phyloP scores from a whole-genome alignment of 2,797 vertebrate genomes.

The Sciaenops ocellatus region DNA sequence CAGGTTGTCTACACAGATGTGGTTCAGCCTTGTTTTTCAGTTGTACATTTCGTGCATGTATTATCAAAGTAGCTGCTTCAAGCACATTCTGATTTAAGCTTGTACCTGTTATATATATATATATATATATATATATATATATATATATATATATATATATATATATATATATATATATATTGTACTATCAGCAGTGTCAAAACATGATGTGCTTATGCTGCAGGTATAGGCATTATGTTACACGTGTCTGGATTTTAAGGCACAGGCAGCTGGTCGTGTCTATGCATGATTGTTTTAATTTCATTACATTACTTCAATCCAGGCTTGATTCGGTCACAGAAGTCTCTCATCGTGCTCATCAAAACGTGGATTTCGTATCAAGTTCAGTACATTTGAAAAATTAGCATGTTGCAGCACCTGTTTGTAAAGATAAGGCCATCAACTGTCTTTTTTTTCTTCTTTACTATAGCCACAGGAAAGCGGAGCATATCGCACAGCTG shows the following conservation, averaged over 20 bases:
- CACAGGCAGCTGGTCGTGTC: no score
- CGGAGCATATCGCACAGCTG: background rate
- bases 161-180: background rate
- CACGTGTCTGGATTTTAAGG: background rate
- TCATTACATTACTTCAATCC: background rate
- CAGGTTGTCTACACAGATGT: no score
- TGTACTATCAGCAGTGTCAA: background rate
- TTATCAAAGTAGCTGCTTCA: background rate
- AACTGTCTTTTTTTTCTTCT: background rate
- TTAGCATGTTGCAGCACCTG: background rate
- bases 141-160: background rate
- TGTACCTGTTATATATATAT: background rate
- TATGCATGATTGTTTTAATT: background rate
- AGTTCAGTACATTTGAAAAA: background rate
- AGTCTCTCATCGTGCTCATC: background rate
- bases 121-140: background rate
- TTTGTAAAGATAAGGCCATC: background rate
- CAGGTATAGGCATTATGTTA: no score
- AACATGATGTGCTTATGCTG: background rate
- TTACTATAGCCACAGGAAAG: background rate
- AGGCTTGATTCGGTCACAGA: background rate
- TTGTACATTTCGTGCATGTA: background rate
- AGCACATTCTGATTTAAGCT: background rate
- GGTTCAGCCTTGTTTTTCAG: background rate
- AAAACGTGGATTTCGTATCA: background rate